phyloP scores from a whole-genome alignment of 2,797 vertebrate genomes.

The Microctenopoma steveboyesi region DNA sequence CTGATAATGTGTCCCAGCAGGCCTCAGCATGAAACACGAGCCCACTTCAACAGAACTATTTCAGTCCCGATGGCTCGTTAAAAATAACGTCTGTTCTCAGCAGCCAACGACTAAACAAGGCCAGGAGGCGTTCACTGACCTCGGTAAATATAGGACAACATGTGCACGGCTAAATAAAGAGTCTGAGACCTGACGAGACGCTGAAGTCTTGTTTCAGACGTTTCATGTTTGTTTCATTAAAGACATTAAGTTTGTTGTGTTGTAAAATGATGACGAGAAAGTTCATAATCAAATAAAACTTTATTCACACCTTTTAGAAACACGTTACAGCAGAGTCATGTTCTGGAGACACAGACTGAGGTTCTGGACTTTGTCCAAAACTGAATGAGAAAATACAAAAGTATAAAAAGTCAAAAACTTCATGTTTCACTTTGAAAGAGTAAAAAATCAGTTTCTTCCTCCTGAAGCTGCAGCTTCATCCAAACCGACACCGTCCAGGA shows the following conservation, averaged over 20 bases:
- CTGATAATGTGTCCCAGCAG: conserved; percentile 22
- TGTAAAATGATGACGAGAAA: background rate
- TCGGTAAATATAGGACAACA: conserved; percentile 22
- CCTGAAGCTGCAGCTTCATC: background rate
- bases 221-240: background rate
- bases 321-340: conserved; percentile 1
- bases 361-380: background rate
- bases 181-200: background rate
- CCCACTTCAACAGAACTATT: conserved; percentile 6
- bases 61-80: background rate
- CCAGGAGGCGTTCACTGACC: conserved; percentile 33
- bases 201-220: background rate
- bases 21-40: conserved; percentile 16
- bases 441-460: conserved; percentile 1
- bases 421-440: background rate
- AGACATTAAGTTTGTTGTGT: no score
- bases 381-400: conserved; percentile 12
- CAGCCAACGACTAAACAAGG: conserved; percentile 34
- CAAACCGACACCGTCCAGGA: background rate
- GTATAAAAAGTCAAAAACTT: conserved; percentile 34
- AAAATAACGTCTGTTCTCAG: background rate
- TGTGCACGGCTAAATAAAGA: background rate
- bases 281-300: background rate
- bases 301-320: conserved; percentile 31
- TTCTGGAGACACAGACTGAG: background rate